phyloP scores from a whole-genome alignment of 2,888 invertebrate genomes.

The Drosophila aldrichi region DNA sequence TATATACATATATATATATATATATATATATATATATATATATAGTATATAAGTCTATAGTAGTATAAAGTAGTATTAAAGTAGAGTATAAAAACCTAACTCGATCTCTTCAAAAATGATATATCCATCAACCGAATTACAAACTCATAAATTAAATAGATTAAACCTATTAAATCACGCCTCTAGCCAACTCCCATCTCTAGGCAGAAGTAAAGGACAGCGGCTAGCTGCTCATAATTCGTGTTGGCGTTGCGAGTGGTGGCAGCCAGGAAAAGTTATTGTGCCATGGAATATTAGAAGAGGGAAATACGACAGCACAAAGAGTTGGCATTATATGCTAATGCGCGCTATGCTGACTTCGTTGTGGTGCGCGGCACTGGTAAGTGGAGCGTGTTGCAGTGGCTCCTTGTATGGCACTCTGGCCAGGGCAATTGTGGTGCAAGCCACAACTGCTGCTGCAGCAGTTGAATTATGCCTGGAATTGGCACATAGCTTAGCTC shows the following conservation, averaged over 20 bases:
- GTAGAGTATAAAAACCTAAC: too few relatives aligned
- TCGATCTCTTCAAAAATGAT: too few relatives aligned
- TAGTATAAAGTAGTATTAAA: too few relatives aligned
- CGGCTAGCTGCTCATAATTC: constrained; percentile 21
- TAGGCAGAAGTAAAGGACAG: constrained; percentile 6
- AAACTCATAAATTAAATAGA: neutral
- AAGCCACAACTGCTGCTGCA: constrained; percentile 5
- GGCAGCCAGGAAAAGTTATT: constrained; percentile 51
- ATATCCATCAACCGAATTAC: neutral
- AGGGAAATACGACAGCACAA: constrained; percentile 34
- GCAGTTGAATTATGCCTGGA: constrained; percentile 38
- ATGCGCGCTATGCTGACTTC: constrained; percentile 50
- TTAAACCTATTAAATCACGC: neutral
- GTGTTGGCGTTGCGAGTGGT: constrained; percentile 39
- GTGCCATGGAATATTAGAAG: constrained; percentile 51
- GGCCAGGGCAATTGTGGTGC: constrained; percentile 19
- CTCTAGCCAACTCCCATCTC: neutral
- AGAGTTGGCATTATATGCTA: constrained; percentile 60
- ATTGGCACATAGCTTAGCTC: constrained; percentile 10
- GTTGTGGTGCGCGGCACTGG: constrained; percentile 35
- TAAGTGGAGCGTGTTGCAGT: constrained; percentile 38
- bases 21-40: too few relatives aligned
- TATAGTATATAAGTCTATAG: too few relatives aligned
- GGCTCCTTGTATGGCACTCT: constrained; percentile 22
- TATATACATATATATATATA: too few relatives aligned